Evolutionary conservation across 2,113 vertebrate species (phyloP).

Genomic region (Pardalotus punctatus): DNA sequence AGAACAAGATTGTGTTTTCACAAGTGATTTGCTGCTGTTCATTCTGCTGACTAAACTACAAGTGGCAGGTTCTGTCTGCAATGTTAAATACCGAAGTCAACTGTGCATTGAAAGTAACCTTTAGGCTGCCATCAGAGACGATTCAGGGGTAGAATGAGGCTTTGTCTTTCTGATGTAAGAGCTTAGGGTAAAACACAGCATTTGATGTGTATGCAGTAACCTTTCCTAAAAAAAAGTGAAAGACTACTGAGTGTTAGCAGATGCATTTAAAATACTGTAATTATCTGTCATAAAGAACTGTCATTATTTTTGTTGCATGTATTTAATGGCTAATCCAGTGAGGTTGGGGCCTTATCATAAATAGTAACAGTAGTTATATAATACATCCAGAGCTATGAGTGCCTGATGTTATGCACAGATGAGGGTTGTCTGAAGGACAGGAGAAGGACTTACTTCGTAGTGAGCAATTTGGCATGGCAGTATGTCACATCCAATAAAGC

Average conservation of each 20-base stretch:
- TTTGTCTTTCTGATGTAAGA: neutral
- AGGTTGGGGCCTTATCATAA: neutral
- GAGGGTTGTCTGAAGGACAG: slow-evolving; percentile 15
- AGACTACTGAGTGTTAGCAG: neutral
- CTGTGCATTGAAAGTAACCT: neutral
- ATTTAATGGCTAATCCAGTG: neutral
- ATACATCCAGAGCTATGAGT: neutral
- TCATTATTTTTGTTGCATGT: neutral
- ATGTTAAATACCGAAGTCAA: neutral
- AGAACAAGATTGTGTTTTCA: neutral
- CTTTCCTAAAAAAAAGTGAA: neutral
- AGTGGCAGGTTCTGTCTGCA: slow-evolving; percentile 9
- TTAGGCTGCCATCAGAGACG: neutral
- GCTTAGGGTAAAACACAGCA: neutral
- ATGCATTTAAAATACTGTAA: neutral
- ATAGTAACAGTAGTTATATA: neutral
- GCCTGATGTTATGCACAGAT: neutral
- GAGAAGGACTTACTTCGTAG: neutral
- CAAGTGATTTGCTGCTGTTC: neutral
- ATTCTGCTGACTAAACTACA: slow-evolving; percentile 19
- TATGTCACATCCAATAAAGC: neutral
- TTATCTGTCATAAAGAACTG: neutral
- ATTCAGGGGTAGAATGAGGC: neutral
- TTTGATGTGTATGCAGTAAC: neutral
- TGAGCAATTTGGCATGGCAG: neutral